Evolutionary conservation across 2,797 vertebrate species (phyloP).

Genomic region (Rhinophrynus dorsalis): DNA sequence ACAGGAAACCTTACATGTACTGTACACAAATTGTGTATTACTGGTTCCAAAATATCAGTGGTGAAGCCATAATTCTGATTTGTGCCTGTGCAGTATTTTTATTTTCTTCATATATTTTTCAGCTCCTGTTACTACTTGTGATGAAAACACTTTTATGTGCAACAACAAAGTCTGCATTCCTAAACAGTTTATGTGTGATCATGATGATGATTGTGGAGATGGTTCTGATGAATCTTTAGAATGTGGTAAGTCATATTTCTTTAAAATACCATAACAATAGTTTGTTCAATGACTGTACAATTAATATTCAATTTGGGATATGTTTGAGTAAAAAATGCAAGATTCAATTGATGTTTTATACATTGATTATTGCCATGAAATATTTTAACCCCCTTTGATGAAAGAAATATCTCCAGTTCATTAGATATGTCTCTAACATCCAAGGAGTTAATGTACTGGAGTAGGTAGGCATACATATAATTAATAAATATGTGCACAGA

Average conservation of each 20-base stretch:
- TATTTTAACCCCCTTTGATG: too few relatives aligned
- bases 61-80: conserved; percentile 19
- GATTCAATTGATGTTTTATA: background rate
- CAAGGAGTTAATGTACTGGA: too few relatives aligned
- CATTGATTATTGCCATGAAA: background rate
- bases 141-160: conserved; percentile 88
- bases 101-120: conserved; percentile 51
- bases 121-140: conserved; percentile 93
- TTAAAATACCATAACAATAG: background rate
- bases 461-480: too few relatives aligned
- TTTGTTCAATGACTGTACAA: background rate
- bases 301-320: background rate
- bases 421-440: too few relatives aligned
- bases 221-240: conserved; percentile 89
- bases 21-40: background rate
- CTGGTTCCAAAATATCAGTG: background rate
- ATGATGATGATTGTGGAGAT: conserved; percentile 93
- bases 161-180: conserved; percentile 89
- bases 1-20: background rate
- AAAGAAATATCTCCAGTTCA: too few relatives aligned
- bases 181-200: conserved; percentile 91
- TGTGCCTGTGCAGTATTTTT: conserved; percentile 41
- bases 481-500: background rate
- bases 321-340: background rate
- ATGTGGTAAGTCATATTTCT: conserved; percentile 79